Percentiles rank a stretch among this genome's conserved stretches.
Evolutionary conservation across 2,888 invertebrate species (phyloP).

Genomic region (Toxonevra muliebris): DNA sequence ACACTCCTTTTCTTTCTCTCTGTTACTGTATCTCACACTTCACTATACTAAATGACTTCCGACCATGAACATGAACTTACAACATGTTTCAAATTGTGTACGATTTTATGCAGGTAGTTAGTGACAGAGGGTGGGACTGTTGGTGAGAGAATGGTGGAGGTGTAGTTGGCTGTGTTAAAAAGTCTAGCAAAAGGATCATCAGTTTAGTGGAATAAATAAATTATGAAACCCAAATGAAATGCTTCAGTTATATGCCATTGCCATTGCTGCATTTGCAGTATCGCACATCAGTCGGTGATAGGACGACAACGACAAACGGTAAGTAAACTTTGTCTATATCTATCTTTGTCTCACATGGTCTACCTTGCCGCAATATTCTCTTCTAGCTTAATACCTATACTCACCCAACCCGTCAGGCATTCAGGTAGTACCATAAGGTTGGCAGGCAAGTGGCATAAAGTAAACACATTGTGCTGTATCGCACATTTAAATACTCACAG

Average conservation of each 20-base stretch:
- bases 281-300: not conserved
- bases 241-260: not conserved
- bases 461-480: constrained; percentile 19
- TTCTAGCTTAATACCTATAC: no score
- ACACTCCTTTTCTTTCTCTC: no score
- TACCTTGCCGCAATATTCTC: no score
- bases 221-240: constrained; percentile 27
- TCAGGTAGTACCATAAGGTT: not conserved
- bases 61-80: constrained; percentile 17
- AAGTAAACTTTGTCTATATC: no score
- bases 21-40: no score
- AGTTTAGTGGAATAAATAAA: constrained; percentile 27
- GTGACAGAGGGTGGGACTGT: not conserved
- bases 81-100: not conserved
- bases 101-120: not conserved
- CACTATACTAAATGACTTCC: not conserved
- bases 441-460: constrained; percentile 17
- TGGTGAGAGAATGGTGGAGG: no score
- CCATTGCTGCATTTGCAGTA: constrained; percentile 6
- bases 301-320: no score
- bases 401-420: not conserved
- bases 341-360: no score
- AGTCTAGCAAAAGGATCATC: not conserved
- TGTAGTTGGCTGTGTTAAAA: no score
- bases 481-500: constrained; percentile 7